Base-by-base conservation (phyloP, 2,797 vertebrate genomes). In the Periparus ater region DNA sequence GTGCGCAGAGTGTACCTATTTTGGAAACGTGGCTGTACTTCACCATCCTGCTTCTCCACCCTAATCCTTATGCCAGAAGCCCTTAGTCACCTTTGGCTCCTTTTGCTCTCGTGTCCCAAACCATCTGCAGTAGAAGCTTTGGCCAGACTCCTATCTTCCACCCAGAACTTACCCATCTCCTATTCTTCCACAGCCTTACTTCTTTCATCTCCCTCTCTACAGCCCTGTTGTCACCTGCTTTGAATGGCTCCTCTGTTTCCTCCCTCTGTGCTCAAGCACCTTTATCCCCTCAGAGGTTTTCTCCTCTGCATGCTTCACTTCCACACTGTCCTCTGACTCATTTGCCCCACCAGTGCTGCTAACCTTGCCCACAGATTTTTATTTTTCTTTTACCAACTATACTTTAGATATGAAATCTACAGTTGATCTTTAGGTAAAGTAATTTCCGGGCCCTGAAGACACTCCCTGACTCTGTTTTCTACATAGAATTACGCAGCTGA, bases 381-480 rank as follows among this genome's bases (percentile, higher is more conserved):
- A 3, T 9, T 20, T 70, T 72, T 53, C 47, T 89, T 71, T 71
- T 25, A 57, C 22, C 32, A 86, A 27, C 29, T 34, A 27, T 87
- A 53, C 17, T 85, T 95, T 20, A 76, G 65, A 65, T 94, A 61
- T 74, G 58, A 76, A 89, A 92, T 91, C 85, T 84, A 48, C 42
- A 60, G 83, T 40, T 79, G 44, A 63, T 90, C 70, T 89, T 25
- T 63, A 77, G 34, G 53, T 75, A 45, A 84, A 88, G 70, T 93
- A 4, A 88, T 85, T 89, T 91, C 73, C 89, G 88, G 73, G 54
- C 79, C 79, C 91, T 65, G 60, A 90, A 94, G 92, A 82, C 73
- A 76, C 38, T 84, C 85, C 80, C 81, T 90, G 76, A 57, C 67
- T 47, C 61, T 76, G 32, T 84, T 95, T 95, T 89, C 73, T 90